These are phyloP conservation scores for Neodon shergylaensis DNA, from an alignment of 2,113 vertebrate species.

Conservation along the genomic window DNA sequence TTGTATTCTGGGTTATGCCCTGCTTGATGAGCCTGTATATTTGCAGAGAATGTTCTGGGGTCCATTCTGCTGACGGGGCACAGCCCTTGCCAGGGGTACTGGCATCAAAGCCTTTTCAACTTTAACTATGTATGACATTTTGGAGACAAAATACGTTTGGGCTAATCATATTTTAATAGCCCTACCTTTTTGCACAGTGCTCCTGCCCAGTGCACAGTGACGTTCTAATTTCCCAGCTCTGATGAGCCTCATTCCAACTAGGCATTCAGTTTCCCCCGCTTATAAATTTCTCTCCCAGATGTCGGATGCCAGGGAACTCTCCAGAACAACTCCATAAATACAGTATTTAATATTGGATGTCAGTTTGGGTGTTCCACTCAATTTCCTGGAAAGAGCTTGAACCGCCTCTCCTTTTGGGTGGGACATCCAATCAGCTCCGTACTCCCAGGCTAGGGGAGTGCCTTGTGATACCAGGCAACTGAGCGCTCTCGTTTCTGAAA, in stretches of 20 bases:
- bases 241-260: slow-evolving; percentile 85
- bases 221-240: slow-evolving; percentile 87
- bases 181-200: slow-evolving; percentile 82
- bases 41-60: slow-evolving; percentile 60
- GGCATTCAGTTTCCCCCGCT: slow-evolving; percentile 87
- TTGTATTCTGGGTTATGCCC: background rate
- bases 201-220: slow-evolving; percentile 73
- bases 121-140: slow-evolving; percentile 88
- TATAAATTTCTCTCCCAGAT: slow-evolving; percentile 84
- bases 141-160: slow-evolving; percentile 83
- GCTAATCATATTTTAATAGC: slow-evolving; percentile 89
- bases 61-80: slow-evolving; percentile 78
- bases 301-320: slow-evolving; percentile 82
- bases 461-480: slow-evolving; percentile 83
- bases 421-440: slow-evolving; percentile 85
- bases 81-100: slow-evolving; percentile 69
- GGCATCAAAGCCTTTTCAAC: slow-evolving; percentile 81
- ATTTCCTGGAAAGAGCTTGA: slow-evolving; percentile 90
- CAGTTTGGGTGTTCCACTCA: slow-evolving; percentile 90
- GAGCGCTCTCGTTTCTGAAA: slow-evolving; percentile 87
- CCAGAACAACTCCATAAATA: slow-evolving; percentile 80
- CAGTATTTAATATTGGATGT: slow-evolving; percentile 88
- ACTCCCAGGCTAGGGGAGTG: slow-evolving; percentile 68
- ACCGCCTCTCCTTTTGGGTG: slow-evolving; percentile 84
- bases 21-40: background rate